phyloP scores from a whole-genome alignment of 2,888 invertebrate genomes.

The Catocala sponsa region DNA sequence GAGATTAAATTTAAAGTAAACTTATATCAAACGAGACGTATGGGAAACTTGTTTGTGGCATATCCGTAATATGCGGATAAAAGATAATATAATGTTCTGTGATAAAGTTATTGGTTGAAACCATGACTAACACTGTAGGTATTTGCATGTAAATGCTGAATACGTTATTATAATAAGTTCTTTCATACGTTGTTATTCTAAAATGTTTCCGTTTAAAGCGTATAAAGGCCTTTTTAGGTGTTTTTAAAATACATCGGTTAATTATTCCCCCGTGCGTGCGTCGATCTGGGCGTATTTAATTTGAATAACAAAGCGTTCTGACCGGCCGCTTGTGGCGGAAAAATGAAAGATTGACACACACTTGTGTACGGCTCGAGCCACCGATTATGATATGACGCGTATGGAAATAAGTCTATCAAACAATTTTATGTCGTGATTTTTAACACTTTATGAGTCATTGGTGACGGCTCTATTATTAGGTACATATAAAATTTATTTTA shows the following conservation, averaged over 20 bases:
- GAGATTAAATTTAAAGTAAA: slow-evolving; percentile 74
- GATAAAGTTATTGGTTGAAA: slow-evolving; percentile 19
- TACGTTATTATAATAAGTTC: slow-evolving; percentile 13
- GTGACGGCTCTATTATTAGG: not conserved
- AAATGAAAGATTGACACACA: slow-evolving; percentile 77
- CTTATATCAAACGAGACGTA: slow-evolving; percentile 66
- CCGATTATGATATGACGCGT: slow-evolving; percentile 50
- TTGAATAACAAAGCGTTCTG: slow-evolving; percentile 81
- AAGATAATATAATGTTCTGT: slow-evolving; percentile 22
- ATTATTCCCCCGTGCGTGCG: slow-evolving; percentile 71
- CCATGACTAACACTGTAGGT: slow-evolving; percentile 7
- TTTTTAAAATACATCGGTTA: slow-evolving; percentile 72
- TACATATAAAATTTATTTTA: not conserved
- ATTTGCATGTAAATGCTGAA: slow-evolving; percentile 12
- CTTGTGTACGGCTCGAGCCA: slow-evolving; percentile 49
- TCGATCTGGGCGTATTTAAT: slow-evolving; percentile 74
- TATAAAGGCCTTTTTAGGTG: slow-evolving; percentile 32
- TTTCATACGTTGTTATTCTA: slow-evolving; percentile 24
- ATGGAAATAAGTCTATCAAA: slow-evolving; percentile 41
- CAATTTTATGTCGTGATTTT: slow-evolving; percentile 13
- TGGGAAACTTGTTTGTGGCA: slow-evolving; percentile 52
- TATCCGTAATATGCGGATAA: slow-evolving; percentile 28
- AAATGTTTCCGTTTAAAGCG: slow-evolving; percentile 29
- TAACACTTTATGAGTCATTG: slow-evolving; percentile 2
- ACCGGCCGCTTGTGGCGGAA: slow-evolving; percentile 67